These are phyloP conservation scores for Brenthis daphne DNA, from an alignment of 2,888 invertebrate genomes.

Conservation along the genomic window DNA sequence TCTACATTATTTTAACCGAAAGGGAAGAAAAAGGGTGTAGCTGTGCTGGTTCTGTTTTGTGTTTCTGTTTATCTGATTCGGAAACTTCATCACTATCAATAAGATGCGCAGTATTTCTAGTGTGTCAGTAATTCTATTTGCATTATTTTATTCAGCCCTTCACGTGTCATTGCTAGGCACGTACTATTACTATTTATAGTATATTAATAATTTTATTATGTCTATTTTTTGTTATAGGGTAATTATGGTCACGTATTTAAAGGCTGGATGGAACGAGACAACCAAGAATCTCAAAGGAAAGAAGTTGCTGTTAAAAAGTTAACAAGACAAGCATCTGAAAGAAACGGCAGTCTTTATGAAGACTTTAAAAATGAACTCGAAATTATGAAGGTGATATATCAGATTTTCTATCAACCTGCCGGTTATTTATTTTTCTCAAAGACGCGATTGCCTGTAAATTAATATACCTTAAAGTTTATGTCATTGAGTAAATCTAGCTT, in stretches of 20 bases:
- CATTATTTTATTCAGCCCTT: too few species aligned
- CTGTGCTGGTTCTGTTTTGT: too few species aligned
- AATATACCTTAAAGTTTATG: neutral
- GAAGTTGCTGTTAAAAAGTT: constrained; percentile 74
- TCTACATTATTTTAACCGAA: neutral
- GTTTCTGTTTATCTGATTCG: too few species aligned
- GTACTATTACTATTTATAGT: neutral
- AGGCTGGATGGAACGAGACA: constrained; percentile 85
- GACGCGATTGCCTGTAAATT: neutral
- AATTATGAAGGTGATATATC: constrained; percentile 89
- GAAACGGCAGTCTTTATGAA: constrained; percentile 72
- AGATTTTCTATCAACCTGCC: neutral
- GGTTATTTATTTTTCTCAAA: neutral
- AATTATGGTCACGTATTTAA: constrained; percentile 93
- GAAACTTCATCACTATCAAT: too few species aligned
- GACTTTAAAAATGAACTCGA: constrained; percentile 93
- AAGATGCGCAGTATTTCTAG: too few species aligned
- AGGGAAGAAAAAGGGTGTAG: too few species aligned
- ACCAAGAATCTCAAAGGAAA: constrained; percentile 68
- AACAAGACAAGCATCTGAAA: constrained; percentile 65
- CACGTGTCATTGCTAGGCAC: too few species aligned
- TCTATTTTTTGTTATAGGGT: constrained; percentile 78
- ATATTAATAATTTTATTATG: neutral
- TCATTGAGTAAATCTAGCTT: too few species aligned
- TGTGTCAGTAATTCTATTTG: too few species aligned